phyloP scores from a whole-genome alignment of 2,113 vertebrate genomes.

The Rhea americana region DNA sequence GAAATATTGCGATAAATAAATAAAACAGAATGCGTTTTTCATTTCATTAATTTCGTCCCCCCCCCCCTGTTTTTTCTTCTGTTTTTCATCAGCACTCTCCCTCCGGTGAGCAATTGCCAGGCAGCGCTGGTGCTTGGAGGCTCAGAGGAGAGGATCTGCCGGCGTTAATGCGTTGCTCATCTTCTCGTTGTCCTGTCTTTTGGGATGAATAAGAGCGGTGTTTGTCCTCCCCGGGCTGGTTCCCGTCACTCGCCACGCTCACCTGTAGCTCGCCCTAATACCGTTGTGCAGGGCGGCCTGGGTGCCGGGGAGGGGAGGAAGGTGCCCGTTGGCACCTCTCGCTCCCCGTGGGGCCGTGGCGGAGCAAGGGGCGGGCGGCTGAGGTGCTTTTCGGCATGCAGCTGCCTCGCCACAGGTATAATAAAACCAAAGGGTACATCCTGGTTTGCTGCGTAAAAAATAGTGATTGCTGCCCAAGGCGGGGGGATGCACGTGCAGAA shows the following conservation, averaged over 20 bases:
- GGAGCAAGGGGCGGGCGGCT: background rate
- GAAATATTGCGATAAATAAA: conserved; percentile 47
- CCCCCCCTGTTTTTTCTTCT: background rate
- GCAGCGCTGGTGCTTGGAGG: background rate
- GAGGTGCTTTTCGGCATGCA: no score
- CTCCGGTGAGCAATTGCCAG: conserved; percentile 50
- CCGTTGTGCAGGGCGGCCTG: background rate
- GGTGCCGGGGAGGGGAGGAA: background rate
- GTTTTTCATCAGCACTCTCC: conserved; percentile 50
- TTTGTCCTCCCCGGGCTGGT: background rate
- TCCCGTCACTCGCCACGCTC: fast-evolving
- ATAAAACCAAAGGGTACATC: no score
- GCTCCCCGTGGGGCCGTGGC: no score
- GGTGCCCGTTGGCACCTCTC: no score
- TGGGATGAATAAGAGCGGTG: fast-evolving
- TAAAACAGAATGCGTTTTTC: conserved; percentile 13
- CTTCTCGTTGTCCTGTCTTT: background rate
- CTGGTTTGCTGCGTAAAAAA: no score
- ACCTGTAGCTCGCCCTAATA: background rate
- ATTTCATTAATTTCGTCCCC: background rate
- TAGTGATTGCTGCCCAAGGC: background rate
- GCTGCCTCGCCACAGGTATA: no score
- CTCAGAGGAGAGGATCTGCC: background rate
- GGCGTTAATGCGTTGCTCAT: background rate
- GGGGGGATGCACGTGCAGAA: background rate